Percentiles rank a stretch among this genome's conserved stretches.
phyloP scores from a whole-genome alignment of 2,113 vertebrate species.

The Barbus barbus region DNA sequence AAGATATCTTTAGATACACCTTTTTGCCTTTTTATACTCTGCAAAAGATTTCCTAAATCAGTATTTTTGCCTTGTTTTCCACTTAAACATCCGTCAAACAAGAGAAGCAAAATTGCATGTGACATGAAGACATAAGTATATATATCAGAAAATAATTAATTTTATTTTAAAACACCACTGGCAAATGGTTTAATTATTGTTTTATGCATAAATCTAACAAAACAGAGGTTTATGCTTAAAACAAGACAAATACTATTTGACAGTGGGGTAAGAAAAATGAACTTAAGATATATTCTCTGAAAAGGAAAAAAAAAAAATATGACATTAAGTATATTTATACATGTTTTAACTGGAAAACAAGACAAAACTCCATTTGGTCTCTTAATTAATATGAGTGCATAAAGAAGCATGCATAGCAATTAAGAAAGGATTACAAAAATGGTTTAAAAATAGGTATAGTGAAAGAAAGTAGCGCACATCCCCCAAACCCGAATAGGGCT shows the following conservation, averaged over 20 bases:
- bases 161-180: background rate
- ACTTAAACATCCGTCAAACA: background rate
- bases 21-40: background rate
- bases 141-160: background rate
- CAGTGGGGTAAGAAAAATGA: background rate
- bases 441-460: background rate
- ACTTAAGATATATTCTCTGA: background rate
- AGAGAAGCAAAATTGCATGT: background rate
- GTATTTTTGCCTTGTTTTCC: background rate
- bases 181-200: background rate
- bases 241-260: background rate
- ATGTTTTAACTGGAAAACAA: background rate
- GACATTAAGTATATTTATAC: too few relatives aligned
- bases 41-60: background rate
- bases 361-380: background rate
- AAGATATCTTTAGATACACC: background rate
- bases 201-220: background rate
- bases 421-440: background rate
- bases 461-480: too few relatives aligned
- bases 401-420: constrained; percentile 10
- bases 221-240: background rate
- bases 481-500: too few relatives aligned
- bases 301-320: background rate
- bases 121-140: too few relatives aligned
- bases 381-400: background rate